Percentiles rank a stretch among this genome's conserved stretches.
Conservation (phyloP, 2,113 vertebrate species). For the Turdus rufiventris region DNA sequence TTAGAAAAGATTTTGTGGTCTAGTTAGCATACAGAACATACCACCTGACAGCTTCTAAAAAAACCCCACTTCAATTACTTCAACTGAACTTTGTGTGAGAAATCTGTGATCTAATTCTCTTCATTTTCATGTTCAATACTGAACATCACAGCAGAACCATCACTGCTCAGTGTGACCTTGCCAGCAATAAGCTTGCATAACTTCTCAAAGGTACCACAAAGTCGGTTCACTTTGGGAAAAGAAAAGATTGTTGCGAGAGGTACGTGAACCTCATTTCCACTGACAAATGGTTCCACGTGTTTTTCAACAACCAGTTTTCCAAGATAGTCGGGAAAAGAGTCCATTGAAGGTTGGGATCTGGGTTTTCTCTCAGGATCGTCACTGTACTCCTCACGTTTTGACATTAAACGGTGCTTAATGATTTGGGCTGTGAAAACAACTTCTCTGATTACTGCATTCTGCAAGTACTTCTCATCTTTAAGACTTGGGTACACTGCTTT, state of each 20-base stretch:
- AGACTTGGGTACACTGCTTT: constrained; percentile 87
- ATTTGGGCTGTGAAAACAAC: constrained; percentile 74
- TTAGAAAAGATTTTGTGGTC: not conserved
- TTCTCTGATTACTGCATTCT: constrained; percentile 75
- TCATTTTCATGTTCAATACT: not conserved
- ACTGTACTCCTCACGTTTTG: not conserved
- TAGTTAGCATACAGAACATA: not conserved
- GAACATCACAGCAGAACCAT: constrained; percentile 73
- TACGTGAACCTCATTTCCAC: constrained; percentile 68
- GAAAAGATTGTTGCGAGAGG: constrained; percentile 80
- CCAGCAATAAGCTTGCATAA: constrained; percentile 72
- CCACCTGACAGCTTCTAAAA: not conserved
- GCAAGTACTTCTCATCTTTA: constrained; percentile 82
- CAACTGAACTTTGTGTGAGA: not conserved
- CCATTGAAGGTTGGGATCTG: not conserved
- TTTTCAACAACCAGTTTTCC: not conserved
- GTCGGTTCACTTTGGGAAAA: constrained; percentile 71
- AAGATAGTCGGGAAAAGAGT: not conserved
- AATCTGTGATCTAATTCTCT: not conserved
- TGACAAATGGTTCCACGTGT: constrained; percentile 43
- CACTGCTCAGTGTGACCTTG: constrained; percentile 69
- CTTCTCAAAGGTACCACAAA: constrained; percentile 74
- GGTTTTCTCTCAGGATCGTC: not conserved
- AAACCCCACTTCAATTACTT: not conserved
- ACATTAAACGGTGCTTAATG: constrained; percentile 55